These are phyloP conservation scores for Poeciliopsis occidentalis DNA, from an alignment of 2,113 vertebrate genomes.

Conservation along the genomic window DNA sequence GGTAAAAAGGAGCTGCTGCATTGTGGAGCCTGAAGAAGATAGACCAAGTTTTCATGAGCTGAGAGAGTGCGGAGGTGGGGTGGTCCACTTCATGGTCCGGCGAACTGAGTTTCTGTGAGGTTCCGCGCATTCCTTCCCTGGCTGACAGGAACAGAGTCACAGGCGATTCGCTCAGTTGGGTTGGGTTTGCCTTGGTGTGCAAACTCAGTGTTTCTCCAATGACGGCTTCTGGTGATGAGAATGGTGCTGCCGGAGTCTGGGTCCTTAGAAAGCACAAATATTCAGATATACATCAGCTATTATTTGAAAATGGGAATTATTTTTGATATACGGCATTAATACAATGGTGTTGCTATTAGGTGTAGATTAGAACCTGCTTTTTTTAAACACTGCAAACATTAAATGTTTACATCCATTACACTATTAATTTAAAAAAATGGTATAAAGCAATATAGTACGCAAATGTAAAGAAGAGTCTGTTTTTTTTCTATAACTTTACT, in stretches of 20 bases:
- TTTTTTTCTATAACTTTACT: too few species aligned
- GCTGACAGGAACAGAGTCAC: constrained; percentile 56
- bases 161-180: constrained; percentile 47
- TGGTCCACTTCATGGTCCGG: constrained; percentile 66
- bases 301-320: not conserved
- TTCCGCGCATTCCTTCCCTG: constrained; percentile 69
- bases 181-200: constrained; percentile 16
- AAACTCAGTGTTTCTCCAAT: constrained; percentile 85
- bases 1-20: constrained; percentile 41
- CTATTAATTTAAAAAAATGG: not conserved
- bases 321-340: not conserved
- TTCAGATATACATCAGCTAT: constrained; percentile 5
- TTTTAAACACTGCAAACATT: too few species aligned
- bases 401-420: not conserved
- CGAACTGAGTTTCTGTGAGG: constrained; percentile 60
- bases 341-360: not conserved
- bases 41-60: constrained; percentile 52
- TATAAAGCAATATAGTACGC: not conserved
- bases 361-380: not conserved
- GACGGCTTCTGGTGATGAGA: constrained; percentile 83
- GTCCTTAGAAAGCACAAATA: constrained; percentile 73
- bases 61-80: not conserved
- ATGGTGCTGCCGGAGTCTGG: constrained; percentile 87
- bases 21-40: constrained; percentile 49
- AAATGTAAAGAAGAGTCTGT: too few species aligned